Evolutionary conservation across 2,888 invertebrate genomes (phyloP).

Genomic region (Drosophila prolongata): DNA sequence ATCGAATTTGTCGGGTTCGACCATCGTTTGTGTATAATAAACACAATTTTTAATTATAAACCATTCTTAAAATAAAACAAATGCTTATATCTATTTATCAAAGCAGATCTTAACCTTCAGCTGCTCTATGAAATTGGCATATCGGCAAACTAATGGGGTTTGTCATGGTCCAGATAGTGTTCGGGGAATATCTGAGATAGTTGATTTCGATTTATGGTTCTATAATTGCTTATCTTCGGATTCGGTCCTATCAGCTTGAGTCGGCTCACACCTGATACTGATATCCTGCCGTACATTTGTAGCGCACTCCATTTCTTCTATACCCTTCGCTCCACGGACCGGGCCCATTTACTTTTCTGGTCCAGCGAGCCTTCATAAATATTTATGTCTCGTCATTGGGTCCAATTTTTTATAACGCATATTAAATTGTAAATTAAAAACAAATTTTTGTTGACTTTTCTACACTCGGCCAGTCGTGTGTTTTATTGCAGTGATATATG

Average conservation of each 20-base stretch:
- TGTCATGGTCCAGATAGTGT: neutral
- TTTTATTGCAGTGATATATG: slow-evolving; percentile 70
- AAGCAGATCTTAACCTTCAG: neutral
- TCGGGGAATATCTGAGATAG: neutral
- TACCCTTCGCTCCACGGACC: neutral
- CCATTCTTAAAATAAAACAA: no score
- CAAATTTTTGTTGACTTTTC: slow-evolving; percentile 79
- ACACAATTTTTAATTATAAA: no score
- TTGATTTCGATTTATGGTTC: slow-evolving; percentile 15
- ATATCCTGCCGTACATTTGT: slow-evolving; percentile 14
- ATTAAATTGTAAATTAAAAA: slow-evolving; percentile 80
- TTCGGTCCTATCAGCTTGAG: neutral
- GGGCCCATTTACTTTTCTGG: slow-evolving; percentile 33
- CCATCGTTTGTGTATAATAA: no score
- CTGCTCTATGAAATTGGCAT: neutral
- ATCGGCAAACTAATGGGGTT: neutral
- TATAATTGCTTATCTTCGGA: slow-evolving; percentile 21
- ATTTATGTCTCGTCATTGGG: slow-evolving; percentile 77
- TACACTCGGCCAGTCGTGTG: slow-evolving; percentile 55
- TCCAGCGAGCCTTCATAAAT: slow-evolving; percentile 69
- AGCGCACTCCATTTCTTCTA: slow-evolving; percentile 28
- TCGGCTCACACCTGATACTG: slow-evolving; percentile 36
- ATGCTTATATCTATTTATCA: no score
- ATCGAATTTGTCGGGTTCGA: no score
- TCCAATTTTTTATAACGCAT: slow-evolving; percentile 79